Evolutionary conservation across 1,140 invertebrate species (phyloP), one percentile per base, ranked within the genome.

Genomic region (Scaptomyza montana): DNA sequence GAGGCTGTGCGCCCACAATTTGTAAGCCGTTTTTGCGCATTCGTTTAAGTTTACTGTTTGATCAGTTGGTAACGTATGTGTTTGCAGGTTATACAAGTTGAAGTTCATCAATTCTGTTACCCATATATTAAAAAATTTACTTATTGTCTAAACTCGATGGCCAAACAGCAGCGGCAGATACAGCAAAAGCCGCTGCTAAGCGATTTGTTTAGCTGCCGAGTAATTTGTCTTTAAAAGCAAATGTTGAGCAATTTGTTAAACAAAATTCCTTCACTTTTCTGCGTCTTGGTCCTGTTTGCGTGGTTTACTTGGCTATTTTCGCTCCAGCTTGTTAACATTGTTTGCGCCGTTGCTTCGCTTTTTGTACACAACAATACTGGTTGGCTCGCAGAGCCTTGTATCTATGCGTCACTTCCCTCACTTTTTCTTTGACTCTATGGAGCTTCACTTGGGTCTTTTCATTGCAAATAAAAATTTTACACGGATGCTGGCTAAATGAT

Each of bases 211-310:
- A 39, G 61, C 84, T 84, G 74, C 84, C 79, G 74, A 82, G 84
- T 89, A 87, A 87, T 87, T 87, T 87, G 84, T 87, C 84, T 87
- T 87, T 77, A 84, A 87, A 85, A 87, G 84, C 84, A 87, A 87
- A 87, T 87, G 84, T 89, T 87, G 84, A 74, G 79, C 84, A 87
- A 87, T 87, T 87, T 87, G 84, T 89, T 89, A 87, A 87, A 87
- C 84, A 82, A 87, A 80, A 85, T 87, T 89, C 89, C 68, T 80
- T 84, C 72, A 72, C 78, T 71, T 82, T 81, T 72, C 73, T 64
- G 61, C 71, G 62, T 74, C 49, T 59, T 59, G 47, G 56, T 28
- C 70, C 51, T 70, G 47, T 68, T 66, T 67, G 74, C 66, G 57
- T 36, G 33, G 33, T 59, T 63, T 62, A 33, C 41, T 49, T 46